A percentile compares a stretch with the other conserved stretches of the same genome.
Conservation (phyloP, 1,140 invertebrate genomes). For the Macrostomum lignano region DNA sequence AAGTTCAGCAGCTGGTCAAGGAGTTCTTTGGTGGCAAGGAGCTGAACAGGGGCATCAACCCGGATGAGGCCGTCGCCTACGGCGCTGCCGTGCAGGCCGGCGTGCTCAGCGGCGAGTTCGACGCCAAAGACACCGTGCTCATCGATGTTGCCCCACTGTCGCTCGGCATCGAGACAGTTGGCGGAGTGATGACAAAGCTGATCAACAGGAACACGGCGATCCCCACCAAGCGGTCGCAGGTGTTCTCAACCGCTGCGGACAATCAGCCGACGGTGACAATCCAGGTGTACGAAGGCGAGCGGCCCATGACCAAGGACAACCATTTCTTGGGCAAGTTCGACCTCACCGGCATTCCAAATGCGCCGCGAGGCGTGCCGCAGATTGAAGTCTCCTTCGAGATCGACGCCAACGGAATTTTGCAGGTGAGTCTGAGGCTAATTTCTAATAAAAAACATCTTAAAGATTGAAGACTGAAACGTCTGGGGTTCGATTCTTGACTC, state of each 20-base stretch:
- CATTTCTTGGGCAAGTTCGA: slow-evolving; percentile 90
- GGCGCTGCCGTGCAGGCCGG: slow-evolving; percentile 94
- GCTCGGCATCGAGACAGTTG: slow-evolving; percentile 94
- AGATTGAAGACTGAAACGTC: no score
- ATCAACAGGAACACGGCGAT: slow-evolving; percentile 92
- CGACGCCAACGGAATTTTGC: slow-evolving; percentile 85
- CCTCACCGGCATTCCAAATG: slow-evolving; percentile 81
- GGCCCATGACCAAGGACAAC: slow-evolving; percentile 97
- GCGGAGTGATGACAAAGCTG: slow-evolving; percentile 95
- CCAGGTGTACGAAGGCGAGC: slow-evolving; percentile 83
- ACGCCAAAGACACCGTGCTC: slow-evolving; percentile 77
- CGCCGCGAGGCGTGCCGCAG: slow-evolving; percentile 84
- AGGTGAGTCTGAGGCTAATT: slow-evolving; percentile 21
- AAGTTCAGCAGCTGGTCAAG: slow-evolving; percentile 89
- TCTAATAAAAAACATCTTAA: neutral
- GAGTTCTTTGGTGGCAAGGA: slow-evolving; percentile 94
- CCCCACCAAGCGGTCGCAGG: slow-evolving; percentile 96
- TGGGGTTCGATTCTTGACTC: no score
- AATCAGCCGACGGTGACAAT: slow-evolving; percentile 97
- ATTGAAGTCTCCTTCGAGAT: slow-evolving; percentile 98
- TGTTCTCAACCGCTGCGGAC: slow-evolving; percentile 92
- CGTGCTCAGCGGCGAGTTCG: slow-evolving; percentile 35
- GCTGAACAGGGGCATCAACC: slow-evolving; percentile 84
- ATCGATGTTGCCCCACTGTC: slow-evolving; percentile 91
- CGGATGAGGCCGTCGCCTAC: slow-evolving; percentile 49